A percentile compares a stretch with the other conserved stretches of the same genome.
These are phyloP conservation scores for Theodoxus fluviatilis DNA, from an alignment of 2,888 invertebrate genomes.

Conservation along the genomic window DNA sequence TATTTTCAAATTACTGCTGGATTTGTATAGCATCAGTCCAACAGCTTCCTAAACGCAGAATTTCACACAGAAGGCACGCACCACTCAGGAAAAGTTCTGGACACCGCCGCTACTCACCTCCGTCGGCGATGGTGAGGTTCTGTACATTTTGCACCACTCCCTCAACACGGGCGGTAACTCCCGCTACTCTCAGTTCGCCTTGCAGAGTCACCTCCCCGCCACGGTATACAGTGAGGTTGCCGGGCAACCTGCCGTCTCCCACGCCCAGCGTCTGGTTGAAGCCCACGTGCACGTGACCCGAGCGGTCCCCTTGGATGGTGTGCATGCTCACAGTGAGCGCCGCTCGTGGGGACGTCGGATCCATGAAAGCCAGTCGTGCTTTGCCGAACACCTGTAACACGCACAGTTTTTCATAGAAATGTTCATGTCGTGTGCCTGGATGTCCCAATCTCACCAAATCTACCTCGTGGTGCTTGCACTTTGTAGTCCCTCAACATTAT, in stretches of 20 bases:
- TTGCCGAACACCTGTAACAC: constrained; percentile 38
- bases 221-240: constrained; percentile 42
- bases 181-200: constrained; percentile 46
- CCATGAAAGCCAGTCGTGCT: constrained; percentile 31
- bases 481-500: no score
- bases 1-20: not conserved
- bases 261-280: constrained; percentile 46
- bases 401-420: no score
- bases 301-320: constrained; percentile 42
- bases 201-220: constrained; percentile 43
- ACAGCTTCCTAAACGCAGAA: no score
- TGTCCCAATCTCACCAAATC: no score
- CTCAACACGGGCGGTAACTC: constrained; percentile 43
- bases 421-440: no score
- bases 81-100: no score
- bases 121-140: constrained; percentile 50
- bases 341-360: not conserved
- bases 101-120: no score
- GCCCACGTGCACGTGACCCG: constrained; percentile 43
- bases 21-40: not conserved
- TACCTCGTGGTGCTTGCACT: no score
- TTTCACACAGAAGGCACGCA: no score
- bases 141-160: constrained; percentile 48
- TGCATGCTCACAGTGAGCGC: constrained; percentile 33
- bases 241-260: constrained; percentile 42